Evolutionary conservation across 2,113 vertebrate genomes (phyloP), one percentile per base, ranked within the genome.

Genomic region (Psammodynastes pulverulentus): DNA sequence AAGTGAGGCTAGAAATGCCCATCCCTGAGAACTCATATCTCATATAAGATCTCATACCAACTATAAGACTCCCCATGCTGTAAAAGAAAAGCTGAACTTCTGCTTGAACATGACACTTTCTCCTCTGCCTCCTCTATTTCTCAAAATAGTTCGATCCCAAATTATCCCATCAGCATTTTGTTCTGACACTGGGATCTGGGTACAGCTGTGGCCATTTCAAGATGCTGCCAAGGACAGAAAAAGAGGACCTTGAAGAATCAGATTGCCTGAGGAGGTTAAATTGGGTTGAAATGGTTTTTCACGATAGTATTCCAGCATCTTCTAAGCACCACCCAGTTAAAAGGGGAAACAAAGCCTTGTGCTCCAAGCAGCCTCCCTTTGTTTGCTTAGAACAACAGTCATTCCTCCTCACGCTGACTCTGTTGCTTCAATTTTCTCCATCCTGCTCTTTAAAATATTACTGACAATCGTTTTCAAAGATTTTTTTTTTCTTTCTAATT

Each of bases 391-490:
- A 54, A 24, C 72, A 62, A 90, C 0, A 0, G 87, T 95, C 93
- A 48, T 95, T 95, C 92, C 52, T 93, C 92, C 39, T 52, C 86
- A 67, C 2, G 29, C 19, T 91, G 93, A 90, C 0, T 93, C 87
- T 9, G 79, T 92, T 93, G 86, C 46, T 92, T 7, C 94, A 94
- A 89, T 94, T 94, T 95, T 93, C 86, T 94, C 90, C 53, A 86
- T 0, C 0, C 56, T 95, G 43, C 90, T 93, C 90, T 95, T 94
- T 90, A 91, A 79, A 91, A 92, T 95, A 87, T 39, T 85, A 89
- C 92, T 89, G 89, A 93, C 84, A 51, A 89, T 94, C 84, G n/a
- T 39, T 79, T 39, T 45, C 34, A 89, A 46, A 87, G 88, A 29
- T 46, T 43, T 53, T 43, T 1, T 39, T 1, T 58, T 88, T 54